Evolutionary conservation across 2,888 invertebrate species (phyloP).

Genomic region (Lepidonotus clava): DNA sequence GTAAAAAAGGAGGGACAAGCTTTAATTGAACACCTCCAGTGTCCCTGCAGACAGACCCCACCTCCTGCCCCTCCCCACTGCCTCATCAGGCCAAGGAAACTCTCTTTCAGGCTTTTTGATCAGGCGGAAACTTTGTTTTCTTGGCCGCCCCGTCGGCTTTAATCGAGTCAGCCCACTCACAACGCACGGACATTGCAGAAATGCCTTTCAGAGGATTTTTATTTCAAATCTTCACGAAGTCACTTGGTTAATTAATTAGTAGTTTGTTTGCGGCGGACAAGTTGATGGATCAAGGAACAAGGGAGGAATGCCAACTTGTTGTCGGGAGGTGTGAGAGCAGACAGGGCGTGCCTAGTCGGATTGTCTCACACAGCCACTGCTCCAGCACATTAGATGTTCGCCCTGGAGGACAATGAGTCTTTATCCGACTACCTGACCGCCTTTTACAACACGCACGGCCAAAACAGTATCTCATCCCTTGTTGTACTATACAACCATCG

Average conservation of each 20-base stretch:
- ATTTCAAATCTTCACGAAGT: not conserved
- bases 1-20: slow-evolving; percentile 9
- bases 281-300: not conserved
- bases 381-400: not conserved
- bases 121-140: not conserved
- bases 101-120: not conserved
- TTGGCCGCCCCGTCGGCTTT: not conserved
- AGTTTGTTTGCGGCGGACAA: not conserved
- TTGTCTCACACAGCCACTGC: not conserved
- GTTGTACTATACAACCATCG: too few relatives aligned
- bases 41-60: not conserved
- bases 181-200: not conserved
- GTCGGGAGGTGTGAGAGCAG: not conserved
- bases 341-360: not conserved
- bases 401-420: slow-evolving; percentile 31
- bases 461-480: too few relatives aligned
- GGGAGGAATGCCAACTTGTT: not conserved
- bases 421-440: too few relatives aligned
- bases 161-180: not conserved
- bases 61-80: too few relatives aligned
- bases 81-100: slow-evolving; percentile 1
- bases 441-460: too few relatives aligned
- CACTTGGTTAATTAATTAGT: not conserved
- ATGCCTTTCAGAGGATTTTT: not conserved
- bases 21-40: slow-evolving; percentile 34